phyloP scores from a whole-genome alignment of 1,140 invertebrate species.

The Protaetia brevitarsis region DNA sequence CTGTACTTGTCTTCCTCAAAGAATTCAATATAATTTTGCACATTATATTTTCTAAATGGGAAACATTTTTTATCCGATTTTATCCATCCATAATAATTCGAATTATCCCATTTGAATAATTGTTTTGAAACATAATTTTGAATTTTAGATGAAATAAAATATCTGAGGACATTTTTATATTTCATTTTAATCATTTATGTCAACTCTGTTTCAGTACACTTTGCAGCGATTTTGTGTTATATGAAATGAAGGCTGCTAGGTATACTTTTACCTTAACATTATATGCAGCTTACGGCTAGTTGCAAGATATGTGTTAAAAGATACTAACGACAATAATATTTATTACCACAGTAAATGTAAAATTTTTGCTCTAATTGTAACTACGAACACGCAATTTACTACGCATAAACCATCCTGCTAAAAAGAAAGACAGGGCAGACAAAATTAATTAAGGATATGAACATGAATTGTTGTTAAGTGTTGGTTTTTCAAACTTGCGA shows the following conservation, averaged over 20 bases:
- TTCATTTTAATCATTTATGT: too few relatives aligned
- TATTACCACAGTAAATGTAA: background rate
- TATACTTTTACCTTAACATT: background rate
- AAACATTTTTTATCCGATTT: too few relatives aligned
- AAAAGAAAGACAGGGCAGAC: background rate
- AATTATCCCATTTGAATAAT: too few relatives aligned
- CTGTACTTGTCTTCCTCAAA: too few relatives aligned
- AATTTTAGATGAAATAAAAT: too few relatives aligned
- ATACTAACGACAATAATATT: background rate
- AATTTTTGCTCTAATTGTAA: conserved; percentile 15
- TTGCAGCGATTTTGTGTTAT: too few relatives aligned
- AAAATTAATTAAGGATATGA: conserved; percentile 21
- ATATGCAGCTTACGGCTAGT: background rate
- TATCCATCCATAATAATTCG: too few relatives aligned
- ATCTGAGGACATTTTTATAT: too few relatives aligned
- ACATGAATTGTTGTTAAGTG: background rate
- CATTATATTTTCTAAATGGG: too few relatives aligned
- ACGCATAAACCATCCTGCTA: background rate
- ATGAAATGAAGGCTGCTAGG: background rate
- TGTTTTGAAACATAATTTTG: too few relatives aligned
- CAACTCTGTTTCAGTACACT: too few relatives aligned
- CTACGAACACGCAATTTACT: conserved; percentile 1
- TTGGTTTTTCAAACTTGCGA: conserved; percentile 5
- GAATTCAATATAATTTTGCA: too few relatives aligned
- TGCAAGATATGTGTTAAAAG: background rate